phyloP scores from a whole-genome alignment of 1,140 invertebrate genomes.

The Drosophila insularis region DNA sequence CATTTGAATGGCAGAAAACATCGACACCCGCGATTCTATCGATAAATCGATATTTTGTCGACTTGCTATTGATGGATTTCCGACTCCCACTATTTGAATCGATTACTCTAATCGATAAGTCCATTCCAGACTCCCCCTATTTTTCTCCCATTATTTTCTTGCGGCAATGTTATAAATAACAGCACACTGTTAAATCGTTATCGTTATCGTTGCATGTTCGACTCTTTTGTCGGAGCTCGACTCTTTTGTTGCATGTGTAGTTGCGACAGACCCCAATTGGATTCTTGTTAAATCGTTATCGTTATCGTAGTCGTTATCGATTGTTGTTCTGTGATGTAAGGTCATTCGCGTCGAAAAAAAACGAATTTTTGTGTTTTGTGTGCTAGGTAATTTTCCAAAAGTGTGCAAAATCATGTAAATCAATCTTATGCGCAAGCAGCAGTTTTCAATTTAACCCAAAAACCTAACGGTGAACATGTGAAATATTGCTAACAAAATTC shows the following conservation, averaged over 20 bases:
- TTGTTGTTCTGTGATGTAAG: constrained; percentile 62
- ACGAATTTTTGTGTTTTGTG: constrained; percentile 81
- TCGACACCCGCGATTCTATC: no score
- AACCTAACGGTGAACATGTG: constrained; percentile 38
- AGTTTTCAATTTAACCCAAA: constrained; percentile 43
- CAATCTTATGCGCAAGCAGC: constrained; percentile 37
- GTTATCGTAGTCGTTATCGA: constrained; percentile 1
- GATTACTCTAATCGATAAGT: no score
- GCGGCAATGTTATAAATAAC: background rate
- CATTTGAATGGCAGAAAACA: constrained; percentile 14
- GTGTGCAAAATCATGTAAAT: constrained; percentile 54
- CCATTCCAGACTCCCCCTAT: no score
- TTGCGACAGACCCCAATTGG: no score
- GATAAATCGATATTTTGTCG: no score
- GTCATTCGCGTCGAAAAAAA: constrained; percentile 77
- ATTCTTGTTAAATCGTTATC: background rate
- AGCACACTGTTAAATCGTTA: background rate
- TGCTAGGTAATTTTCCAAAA: constrained; percentile 73
- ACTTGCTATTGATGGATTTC: no score
- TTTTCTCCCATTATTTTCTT: background rate
- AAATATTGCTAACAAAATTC: constrained; percentile 45
- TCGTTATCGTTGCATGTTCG: background rate
- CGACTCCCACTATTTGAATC: no score
- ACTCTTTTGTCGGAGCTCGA: no score
- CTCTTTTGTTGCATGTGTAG: no score